Evolutionary conservation across 2,797 vertebrate species (phyloP), one percentile per base, ranked within the genome.

Genomic region (Apogon talboti): DNA sequence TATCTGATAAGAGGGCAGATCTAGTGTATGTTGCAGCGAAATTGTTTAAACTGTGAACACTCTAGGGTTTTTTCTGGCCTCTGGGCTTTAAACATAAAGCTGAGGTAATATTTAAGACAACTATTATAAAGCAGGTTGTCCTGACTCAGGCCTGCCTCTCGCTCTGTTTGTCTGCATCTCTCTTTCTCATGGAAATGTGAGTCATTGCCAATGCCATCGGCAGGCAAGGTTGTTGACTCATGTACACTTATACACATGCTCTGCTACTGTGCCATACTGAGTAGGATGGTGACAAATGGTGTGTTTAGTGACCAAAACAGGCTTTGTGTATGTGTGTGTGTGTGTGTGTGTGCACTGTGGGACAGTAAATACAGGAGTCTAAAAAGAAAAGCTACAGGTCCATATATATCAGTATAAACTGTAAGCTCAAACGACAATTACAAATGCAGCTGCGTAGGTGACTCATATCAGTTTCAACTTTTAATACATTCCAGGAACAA

Each of bases 141-240:
- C 60, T 60, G 57, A 67, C 71, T 74, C 40, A 78, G 56, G 64
- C 38, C 44, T 71, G 15, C 51, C 44, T 42, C 48, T 68, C 59
- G 47, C 38, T 66, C 37, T 76, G n/a, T 65, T 35, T 50, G 18
- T 55, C 41, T 69, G 19, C 69, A 62, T 73, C 21, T 71, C 19
- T 51, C 18, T 43, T 11, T 63, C 18, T 15, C 14, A 67, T 78
- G 65, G 64, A 76, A 78, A 83, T 74, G 55, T 86, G 84, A 90
- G 74, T 90, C 79, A 78, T 37, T 54, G 68, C 58, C 67, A 87
- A 74, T 60, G 63, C 48, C 57, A 84, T 67, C 40, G 43, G 76
- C 64, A 69, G 67, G 55, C 57, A 61, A 57, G 38, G 61, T 63
- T 68, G 66, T 89, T 86, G 85, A 87, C 78, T 90, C 86, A 83